Evolutionary conservation across 2,888 invertebrate species (phyloP).

Genomic region (Ormyrus rosae): DNA sequence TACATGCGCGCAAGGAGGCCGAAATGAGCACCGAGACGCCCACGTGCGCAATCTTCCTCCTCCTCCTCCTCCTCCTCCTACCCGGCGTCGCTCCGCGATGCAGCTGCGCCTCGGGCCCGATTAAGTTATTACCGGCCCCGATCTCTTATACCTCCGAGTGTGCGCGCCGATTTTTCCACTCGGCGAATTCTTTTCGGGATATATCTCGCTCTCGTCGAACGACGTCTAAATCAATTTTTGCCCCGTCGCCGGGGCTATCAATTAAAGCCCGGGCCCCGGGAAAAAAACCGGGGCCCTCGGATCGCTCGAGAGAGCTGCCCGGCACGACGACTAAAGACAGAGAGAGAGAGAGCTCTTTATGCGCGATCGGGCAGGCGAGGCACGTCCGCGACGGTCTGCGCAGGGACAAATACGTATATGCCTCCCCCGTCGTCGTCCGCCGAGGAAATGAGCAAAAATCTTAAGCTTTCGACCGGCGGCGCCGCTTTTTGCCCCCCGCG

Average conservation of each 20-base stretch:
- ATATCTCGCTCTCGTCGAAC: too few species aligned
- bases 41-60: constrained; percentile 48
- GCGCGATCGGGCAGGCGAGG: constrained; percentile 72
- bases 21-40: constrained; percentile 54
- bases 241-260: too few species aligned
- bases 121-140: constrained; percentile 62
- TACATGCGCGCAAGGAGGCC: constrained; percentile 28
- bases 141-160: too few species aligned
- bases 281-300: too few species aligned
- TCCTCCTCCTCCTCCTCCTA: constrained; percentile 24
- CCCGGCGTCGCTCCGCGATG: constrained; percentile 22
- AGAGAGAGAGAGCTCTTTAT: constrained; percentile 69
- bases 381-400: constrained; percentile 71
- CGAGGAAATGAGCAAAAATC: background rate
- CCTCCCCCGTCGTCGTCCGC: constrained; percentile 60
- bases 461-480: too few species aligned
- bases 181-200: too few species aligned
- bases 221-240: too few species aligned
- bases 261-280: too few species aligned
- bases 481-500: too few species aligned
- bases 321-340: background rate
- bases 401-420: constrained; percentile 72
- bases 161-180: too few species aligned
- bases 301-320: too few species aligned
- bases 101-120: constrained; percentile 51